These are phyloP conservation scores for Cebidichthys violaceus DNA, from an alignment of 2,113 vertebrate genomes.

Conservation along the genomic window DNA sequence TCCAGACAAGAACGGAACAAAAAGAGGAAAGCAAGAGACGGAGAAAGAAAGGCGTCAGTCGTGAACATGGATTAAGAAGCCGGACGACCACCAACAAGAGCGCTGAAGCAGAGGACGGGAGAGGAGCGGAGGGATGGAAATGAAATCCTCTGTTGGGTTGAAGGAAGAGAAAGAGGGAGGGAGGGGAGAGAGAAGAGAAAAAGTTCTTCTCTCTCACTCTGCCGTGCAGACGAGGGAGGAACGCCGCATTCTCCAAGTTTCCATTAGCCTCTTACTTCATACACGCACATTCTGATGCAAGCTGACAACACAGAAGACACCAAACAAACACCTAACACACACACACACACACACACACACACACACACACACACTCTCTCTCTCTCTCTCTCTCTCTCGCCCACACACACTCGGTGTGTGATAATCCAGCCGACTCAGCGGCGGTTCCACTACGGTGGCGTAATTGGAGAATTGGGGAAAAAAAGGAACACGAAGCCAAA, in stretches of 20 bases:
- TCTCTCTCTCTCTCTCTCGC: not conserved
- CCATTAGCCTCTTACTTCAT: not conserved
- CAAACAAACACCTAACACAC: not conserved
- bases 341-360: too few relatives aligned
- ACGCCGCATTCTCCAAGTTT: not conserved
- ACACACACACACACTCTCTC: too few relatives aligned
- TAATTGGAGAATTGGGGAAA: slow-evolving; percentile 45
- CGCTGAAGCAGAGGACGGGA: not conserved
- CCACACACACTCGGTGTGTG: not conserved
- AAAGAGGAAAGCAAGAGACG: not conserved
- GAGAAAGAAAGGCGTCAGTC: not conserved
- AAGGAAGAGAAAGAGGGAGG: not conserved
- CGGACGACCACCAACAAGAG: not conserved
- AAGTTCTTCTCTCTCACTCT: not conserved
- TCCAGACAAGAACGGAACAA: not conserved
- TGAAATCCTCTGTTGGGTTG: not conserved
- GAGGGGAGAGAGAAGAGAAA: not conserved
- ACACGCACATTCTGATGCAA: not conserved
- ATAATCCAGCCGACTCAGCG: slow-evolving; percentile 23
- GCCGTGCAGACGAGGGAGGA: not conserved
- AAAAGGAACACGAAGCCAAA: slow-evolving; percentile 30
- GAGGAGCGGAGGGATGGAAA: not conserved
- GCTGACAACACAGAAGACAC: slow-evolving; percentile 4
- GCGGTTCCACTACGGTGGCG: slow-evolving; percentile 13
- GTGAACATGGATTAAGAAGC: not conserved